Evolutionary conservation across 2,113 vertebrate genomes (phyloP).

Genomic region (Seriola dumerili): DNA sequence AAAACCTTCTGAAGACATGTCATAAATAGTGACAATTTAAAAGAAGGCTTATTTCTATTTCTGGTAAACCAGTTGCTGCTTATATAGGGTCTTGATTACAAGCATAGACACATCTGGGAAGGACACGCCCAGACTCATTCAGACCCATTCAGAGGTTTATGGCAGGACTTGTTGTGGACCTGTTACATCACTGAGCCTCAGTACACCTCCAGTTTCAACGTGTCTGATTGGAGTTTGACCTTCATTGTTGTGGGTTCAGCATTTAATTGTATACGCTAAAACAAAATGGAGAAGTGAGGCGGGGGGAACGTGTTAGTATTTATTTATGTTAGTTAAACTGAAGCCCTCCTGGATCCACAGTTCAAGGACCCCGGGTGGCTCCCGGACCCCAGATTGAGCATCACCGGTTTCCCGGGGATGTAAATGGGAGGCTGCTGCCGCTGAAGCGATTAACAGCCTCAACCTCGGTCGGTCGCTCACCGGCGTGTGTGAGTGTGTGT

Average conservation of each 20-base stretch:
- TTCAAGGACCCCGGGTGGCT: constrained; percentile 16
- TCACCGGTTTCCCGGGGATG: constrained; percentile 21
- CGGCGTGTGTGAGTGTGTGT: neutral
- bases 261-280: neutral
- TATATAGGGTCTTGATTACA: constrained; percentile 7
- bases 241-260: too few species aligned
- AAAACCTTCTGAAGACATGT: too few species aligned
- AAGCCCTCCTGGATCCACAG: neutral
- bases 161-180: neutral
- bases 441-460: constrained; percentile 2
- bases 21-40: neutral
- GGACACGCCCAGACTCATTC: constrained; percentile 77
- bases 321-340: too few species aligned
- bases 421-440: constrained; percentile 7
- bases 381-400: constrained; percentile 22
- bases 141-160: constrained; percentile 24
- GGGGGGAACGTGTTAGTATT: too few species aligned
- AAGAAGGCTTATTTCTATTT: constrained; percentile 30
- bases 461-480: constrained; percentile 14
- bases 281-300: too few species aligned
- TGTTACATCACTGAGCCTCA: neutral
- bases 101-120: constrained; percentile 61
- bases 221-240: neutral
- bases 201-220: neutral
- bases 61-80: constrained; percentile 13